A percentile compares a stretch with the other conserved stretches of the same genome.
phyloP scores from a whole-genome alignment of 2,113 vertebrate genomes.

The Salvelinus namaycush region DNA sequence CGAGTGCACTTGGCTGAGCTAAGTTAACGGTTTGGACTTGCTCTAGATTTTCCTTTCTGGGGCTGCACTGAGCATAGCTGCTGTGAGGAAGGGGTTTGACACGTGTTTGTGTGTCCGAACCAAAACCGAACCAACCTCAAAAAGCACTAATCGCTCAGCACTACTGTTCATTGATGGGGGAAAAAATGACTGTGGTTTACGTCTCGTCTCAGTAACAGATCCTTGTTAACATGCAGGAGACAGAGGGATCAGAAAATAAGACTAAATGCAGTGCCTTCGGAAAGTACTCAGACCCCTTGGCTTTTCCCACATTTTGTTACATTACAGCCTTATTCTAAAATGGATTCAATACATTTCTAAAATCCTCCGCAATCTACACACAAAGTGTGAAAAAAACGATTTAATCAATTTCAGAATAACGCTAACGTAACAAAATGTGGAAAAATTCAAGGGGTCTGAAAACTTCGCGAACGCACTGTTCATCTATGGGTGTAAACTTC shows the following conservation, averaged over 20 bases:
- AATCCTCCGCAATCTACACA: too few species aligned
- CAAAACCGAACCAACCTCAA: not conserved
- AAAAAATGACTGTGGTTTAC: not conserved
- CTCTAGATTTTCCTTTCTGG: conserved; percentile 3
- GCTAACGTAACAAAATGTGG: too few species aligned
- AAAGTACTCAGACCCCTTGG: too few species aligned
- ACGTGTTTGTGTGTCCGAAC: not conserved
- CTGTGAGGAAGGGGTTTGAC: conserved; percentile 20
- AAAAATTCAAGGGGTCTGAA: too few species aligned
- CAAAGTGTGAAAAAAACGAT: too few species aligned
- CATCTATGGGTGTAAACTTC: not conserved
- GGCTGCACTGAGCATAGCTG: conserved; percentile 36
- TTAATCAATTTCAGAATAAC: too few species aligned
- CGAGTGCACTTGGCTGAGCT: conserved; percentile 69
- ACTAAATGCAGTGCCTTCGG: too few species aligned
- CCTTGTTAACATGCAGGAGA: not conserved
- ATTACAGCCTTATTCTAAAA: too few species aligned
- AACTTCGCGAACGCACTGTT: not conserved
- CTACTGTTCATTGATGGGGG: not conserved
- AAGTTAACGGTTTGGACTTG: conserved; percentile 66
- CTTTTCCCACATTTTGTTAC: too few species aligned
- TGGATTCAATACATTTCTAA: too few species aligned
- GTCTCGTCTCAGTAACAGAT: not conserved
- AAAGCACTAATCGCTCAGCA: not conserved
- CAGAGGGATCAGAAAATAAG: not conserved